Conservation (phyloP, 2,797 vertebrate species). For the Lagocephalus sceleratus region DNA sequence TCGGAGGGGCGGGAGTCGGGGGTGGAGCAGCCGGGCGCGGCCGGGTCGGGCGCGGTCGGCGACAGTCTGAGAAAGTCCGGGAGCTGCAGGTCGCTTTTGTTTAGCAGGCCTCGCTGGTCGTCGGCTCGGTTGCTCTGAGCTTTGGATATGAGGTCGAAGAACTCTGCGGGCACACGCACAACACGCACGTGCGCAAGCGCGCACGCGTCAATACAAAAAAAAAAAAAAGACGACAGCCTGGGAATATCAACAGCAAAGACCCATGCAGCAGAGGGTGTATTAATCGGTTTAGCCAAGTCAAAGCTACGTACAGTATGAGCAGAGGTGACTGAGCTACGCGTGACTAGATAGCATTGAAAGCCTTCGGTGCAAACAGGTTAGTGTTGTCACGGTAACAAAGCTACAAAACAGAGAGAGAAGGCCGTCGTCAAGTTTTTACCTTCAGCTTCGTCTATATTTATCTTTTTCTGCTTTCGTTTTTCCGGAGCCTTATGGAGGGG, state of each 20-base stretch:
- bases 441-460: conserved; percentile 99
- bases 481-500: conserved; percentile 83
- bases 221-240: background rate
- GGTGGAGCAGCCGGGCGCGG: conserved; percentile 66
- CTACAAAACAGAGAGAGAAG: conserved; percentile 48
- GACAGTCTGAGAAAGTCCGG: conserved; percentile 93
- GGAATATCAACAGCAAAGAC: conserved; percentile 20
- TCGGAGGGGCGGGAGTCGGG: conserved; percentile 56
- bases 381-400: conserved; percentile 60
- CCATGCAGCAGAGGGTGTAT: conserved; percentile 56
- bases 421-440: conserved; percentile 79
- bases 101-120: conserved; percentile 97
- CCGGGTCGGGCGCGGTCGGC: conserved; percentile 37
- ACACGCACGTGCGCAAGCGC: conserved; percentile 22
- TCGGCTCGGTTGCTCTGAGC: conserved; percentile 98
- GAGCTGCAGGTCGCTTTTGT: conserved; percentile 93
- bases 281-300: conserved; percentile 63
- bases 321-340: conserved; percentile 53
- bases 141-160: conserved; percentile 99
- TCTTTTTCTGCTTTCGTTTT: conserved; percentile 96
- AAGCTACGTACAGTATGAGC: conserved; percentile 63
- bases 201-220: conserved; percentile 13
- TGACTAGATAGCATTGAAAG: conserved; percentile 62
- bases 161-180: conserved; percentile 76
- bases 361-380: conserved; percentile 57